Conservation (phyloP, 2,888 invertebrate species). For the Cyaniris semiargus region DNA sequence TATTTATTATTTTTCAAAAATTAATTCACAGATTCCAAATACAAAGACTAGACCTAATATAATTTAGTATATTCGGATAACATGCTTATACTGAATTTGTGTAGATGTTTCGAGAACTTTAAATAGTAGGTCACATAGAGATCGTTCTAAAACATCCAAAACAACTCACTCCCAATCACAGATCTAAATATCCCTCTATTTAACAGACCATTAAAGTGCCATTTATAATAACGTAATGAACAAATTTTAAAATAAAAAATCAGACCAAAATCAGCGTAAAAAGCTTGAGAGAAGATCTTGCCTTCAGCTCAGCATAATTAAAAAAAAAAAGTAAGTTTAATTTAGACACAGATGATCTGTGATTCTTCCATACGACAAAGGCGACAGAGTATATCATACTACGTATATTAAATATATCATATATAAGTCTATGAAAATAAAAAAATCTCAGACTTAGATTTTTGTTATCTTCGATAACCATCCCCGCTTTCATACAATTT, state of each 20-base stretch:
- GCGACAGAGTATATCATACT: not conserved
- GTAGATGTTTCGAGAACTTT: not conserved
- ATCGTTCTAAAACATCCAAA: slow-evolving; percentile 10
- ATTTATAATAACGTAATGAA: not conserved
- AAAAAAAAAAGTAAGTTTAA: not conserved
- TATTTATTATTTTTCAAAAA: not conserved
- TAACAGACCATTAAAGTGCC: not conserved
- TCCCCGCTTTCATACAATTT: not conserved
- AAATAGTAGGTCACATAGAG: not conserved
- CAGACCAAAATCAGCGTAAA: not conserved
- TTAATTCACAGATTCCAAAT: not conserved
- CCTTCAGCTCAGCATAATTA: not conserved
- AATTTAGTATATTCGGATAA: not conserved
- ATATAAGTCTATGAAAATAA: not conserved
- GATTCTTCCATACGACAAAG: not conserved
- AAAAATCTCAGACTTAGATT: slow-evolving; percentile 20
- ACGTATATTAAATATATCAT: not conserved
- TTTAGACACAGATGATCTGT: not conserved
- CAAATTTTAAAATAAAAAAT: not conserved
- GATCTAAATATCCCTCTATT: slow-evolving; percentile 10
- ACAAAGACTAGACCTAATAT: slow-evolving; percentile 18
- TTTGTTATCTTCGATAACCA: slow-evolving; percentile 15
- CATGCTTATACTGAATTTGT: not conserved
- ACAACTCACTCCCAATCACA: slow-evolving; percentile 4
- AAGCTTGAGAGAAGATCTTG: not conserved